Percentiles rank a stretch among this genome's conserved stretches.
Evolutionary conservation across 92 coral and sea anemone genomes (phyloP).

Genomic region (Porites cylindrica): DNA sequence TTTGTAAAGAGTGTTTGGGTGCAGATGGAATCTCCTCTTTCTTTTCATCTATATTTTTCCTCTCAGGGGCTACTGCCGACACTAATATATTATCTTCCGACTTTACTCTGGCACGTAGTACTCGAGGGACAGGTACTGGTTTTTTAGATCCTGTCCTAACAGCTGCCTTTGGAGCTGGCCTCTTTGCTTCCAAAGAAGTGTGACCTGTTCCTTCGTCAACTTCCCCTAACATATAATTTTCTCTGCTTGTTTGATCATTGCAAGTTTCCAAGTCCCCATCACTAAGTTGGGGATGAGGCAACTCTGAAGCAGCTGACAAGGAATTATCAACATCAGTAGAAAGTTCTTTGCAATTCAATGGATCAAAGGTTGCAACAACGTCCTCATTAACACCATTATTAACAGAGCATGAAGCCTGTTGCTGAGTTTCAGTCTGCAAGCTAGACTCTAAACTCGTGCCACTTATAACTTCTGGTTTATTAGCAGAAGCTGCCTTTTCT

Average conservation of each 20-base stretch:
- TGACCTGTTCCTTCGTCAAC: neutral
- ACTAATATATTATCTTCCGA: constrained; percentile 10
- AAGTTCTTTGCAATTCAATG: neutral
- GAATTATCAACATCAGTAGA: neutral
- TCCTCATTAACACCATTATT: neutral
- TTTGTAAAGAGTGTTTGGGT: neutral
- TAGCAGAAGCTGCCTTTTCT: neutral
- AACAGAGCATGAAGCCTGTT: neutral
- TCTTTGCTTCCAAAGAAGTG: constrained; percentile 1
- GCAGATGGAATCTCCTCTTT: neutral
- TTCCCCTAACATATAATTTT: constrained; percentile 16
- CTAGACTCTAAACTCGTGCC: neutral
- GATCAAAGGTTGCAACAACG: neutral
- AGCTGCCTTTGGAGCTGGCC: constrained; percentile 26
- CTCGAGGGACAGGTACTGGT: constrained; percentile 24
- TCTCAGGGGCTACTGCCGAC: neutral
- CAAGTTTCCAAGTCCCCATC: neutral
- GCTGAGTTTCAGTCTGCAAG: neutral
- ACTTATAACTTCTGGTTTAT: neutral
- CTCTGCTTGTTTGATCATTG: neutral
- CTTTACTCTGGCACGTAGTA: constrained; percentile 20
- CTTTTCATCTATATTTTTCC: neutral
- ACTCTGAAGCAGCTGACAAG: neutral
- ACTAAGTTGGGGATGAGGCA: neutral
- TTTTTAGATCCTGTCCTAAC: constrained; percentile 20